Conservation (phyloP, 2,888 invertebrate species). For the Didymodactylos carnosus region DNA sequence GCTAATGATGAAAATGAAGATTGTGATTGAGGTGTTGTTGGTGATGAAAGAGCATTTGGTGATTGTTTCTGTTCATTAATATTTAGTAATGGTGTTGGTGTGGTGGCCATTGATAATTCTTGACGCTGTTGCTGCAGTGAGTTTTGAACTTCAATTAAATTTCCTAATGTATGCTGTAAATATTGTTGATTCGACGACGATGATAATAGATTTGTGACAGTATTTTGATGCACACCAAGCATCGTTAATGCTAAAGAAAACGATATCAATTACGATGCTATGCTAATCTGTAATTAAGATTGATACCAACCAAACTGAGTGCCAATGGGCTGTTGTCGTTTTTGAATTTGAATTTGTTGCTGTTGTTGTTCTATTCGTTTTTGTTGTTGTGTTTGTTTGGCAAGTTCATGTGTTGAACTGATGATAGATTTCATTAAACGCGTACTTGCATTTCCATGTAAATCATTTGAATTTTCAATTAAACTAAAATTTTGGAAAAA, state of each 20-base stretch:
- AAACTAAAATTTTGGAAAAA: constrained; percentile 21
- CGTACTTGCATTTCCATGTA: constrained; percentile 30
- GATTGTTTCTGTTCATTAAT: background rate
- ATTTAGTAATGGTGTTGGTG: background rate
- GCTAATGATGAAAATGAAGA: too few species aligned
- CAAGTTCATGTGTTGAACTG: background rate
- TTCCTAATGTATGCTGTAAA: background rate
- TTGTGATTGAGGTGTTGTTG: background rate
- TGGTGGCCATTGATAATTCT: background rate
- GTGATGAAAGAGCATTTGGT: background rate
- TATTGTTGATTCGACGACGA: background rate
- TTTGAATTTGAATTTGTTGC: background rate
- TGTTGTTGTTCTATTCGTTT: too few species aligned
- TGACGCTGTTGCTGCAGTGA: too few species aligned
- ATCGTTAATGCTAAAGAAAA: background rate
- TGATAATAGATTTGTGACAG: too few species aligned
- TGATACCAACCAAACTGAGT: too few species aligned
- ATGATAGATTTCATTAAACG: constrained; percentile 32
- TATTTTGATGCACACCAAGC: background rate
- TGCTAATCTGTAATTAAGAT: too few species aligned
- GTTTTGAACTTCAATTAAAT: background rate
- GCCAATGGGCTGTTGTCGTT: background rate
- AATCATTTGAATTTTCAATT: constrained; percentile 28
- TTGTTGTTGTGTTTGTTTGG: background rate
- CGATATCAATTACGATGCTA: too few species aligned